A percentile compares a stretch with the other conserved stretches of the same genome.
Evolutionary conservation across 2,113 vertebrate genomes (phyloP).

Genomic region (Heterochromis multidens): DNA sequence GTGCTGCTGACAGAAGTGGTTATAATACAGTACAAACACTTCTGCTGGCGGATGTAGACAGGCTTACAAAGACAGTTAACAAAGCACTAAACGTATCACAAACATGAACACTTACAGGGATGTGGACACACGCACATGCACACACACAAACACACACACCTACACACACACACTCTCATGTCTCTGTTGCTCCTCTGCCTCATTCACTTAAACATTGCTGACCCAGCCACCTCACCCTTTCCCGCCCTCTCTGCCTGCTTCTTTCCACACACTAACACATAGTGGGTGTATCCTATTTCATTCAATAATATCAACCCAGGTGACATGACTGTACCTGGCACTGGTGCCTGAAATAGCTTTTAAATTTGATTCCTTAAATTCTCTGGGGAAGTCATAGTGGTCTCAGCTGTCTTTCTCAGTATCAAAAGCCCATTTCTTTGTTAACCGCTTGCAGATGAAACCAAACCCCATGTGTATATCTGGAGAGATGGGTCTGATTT

Average conservation of each 20-base stretch:
- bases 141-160: not conserved
- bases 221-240: not conserved
- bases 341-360: constrained; percentile 56
- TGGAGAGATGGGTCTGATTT: not conserved
- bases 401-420: constrained; percentile 54
- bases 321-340: constrained; percentile 59
- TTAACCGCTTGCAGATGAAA: constrained; percentile 31
- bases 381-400: constrained; percentile 31
- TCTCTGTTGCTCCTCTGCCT: constrained; percentile 16
- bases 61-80: constrained; percentile 40
- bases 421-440: constrained; percentile 16
- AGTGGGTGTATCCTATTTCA: constrained; percentile 45
- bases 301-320: constrained; percentile 43
- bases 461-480: not conserved
- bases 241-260: not conserved
- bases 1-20: constrained; percentile 14
- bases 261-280: not conserved
- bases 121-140: not conserved
- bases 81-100: constrained; percentile 44
- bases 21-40: constrained; percentile 54
- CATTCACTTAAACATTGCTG: constrained; percentile 25
- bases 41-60: constrained; percentile 36
- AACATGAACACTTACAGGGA: constrained; percentile 17
- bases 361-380: constrained; percentile 62
- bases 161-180: not conserved